phyloP scores from a whole-genome alignment of 2,888 invertebrate species.

The Gasteruption jaculator region DNA sequence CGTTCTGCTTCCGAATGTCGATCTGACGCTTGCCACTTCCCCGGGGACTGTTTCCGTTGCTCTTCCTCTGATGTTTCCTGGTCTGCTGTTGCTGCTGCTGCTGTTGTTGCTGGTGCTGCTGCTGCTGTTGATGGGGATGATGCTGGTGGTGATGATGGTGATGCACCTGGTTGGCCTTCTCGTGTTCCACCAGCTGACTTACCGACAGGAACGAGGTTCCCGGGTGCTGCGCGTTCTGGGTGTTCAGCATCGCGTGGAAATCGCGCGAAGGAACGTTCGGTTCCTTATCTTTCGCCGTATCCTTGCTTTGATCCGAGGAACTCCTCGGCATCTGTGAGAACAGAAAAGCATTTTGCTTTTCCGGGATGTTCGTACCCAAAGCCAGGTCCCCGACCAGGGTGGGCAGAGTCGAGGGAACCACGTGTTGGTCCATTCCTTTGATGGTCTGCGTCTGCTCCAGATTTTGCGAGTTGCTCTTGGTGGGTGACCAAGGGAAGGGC shows the following conservation, averaged over 20 bases:
- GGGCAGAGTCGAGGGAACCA: slow-evolving; percentile 56
- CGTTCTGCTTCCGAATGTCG: slow-evolving; percentile 39
- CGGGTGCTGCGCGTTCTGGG: slow-evolving; percentile 46
- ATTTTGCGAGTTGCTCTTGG: slow-evolving; percentile 53
- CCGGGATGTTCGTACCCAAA: slow-evolving; percentile 48
- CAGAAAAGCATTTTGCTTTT: slow-evolving; percentile 45
- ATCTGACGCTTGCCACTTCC: slow-evolving; percentile 42
- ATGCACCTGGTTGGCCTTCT: slow-evolving; percentile 43
- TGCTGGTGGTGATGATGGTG: slow-evolving; percentile 29
- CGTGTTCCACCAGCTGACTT: slow-evolving; percentile 61
- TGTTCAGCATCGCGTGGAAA: slow-evolving; percentile 40
- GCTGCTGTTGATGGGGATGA: slow-evolving; percentile 30
- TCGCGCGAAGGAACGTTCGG: slow-evolving; percentile 32
- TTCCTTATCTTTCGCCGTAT: slow-evolving; percentile 41
- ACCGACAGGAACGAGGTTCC: slow-evolving; percentile 59
- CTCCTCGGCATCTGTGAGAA: slow-evolving; percentile 37
- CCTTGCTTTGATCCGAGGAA: slow-evolving; percentile 31
- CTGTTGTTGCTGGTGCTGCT: slow-evolving; percentile 30
- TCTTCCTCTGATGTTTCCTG: slow-evolving; percentile 45
- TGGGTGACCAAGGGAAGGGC: slow-evolving; percentile 58
- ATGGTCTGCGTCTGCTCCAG: slow-evolving; percentile 42
- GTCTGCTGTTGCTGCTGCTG: slow-evolving; percentile 31
- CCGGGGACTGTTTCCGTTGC: slow-evolving; percentile 41
- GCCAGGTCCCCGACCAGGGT: slow-evolving; percentile 62
- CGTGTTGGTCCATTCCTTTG: slow-evolving; percentile 44